Conservation (phyloP, 2,888 invertebrate species). For the Buathra laborator region DNA sequence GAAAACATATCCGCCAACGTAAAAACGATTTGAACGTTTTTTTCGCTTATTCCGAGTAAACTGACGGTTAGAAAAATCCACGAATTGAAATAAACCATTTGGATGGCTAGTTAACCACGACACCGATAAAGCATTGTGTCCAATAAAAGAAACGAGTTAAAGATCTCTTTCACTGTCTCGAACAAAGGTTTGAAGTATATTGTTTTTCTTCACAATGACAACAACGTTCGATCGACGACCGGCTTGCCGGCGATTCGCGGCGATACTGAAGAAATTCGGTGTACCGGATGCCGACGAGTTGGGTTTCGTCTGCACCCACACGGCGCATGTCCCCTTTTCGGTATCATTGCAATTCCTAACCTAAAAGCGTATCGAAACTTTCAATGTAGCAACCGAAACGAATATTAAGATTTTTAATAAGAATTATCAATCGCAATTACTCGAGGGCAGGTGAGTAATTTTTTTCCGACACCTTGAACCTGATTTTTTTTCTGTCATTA, state of each 20-base stretch:
- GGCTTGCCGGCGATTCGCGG: background rate
- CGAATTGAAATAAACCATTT: too few relatives aligned
- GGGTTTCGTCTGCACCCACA: background rate
- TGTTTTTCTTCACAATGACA: background rate
- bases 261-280: constrained; percentile 15
- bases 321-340: background rate
- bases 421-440: background rate
- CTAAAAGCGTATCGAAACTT: background rate
- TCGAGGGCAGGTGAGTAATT: background rate
- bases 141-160: background rate
- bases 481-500: background rate
- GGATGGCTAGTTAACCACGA: too few relatives aligned
- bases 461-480: background rate
- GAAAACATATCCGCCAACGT: too few relatives aligned
- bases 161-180: background rate
- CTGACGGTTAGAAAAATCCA: too few relatives aligned
- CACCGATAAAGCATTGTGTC: too few relatives aligned
- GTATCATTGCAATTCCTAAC: background rate
- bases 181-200: background rate
- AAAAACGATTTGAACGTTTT: too few relatives aligned
- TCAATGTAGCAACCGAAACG: background rate
- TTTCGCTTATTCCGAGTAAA: too few relatives aligned
- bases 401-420: background rate
- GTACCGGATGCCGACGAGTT: background rate
- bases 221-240: background rate